A percentile compares a stretch with the other conserved stretches of the same genome.
These are phyloP conservation scores for Heliconius hortense DNA, from an alignment of 2,888 invertebrate genomes.

Conservation along the genomic window DNA sequence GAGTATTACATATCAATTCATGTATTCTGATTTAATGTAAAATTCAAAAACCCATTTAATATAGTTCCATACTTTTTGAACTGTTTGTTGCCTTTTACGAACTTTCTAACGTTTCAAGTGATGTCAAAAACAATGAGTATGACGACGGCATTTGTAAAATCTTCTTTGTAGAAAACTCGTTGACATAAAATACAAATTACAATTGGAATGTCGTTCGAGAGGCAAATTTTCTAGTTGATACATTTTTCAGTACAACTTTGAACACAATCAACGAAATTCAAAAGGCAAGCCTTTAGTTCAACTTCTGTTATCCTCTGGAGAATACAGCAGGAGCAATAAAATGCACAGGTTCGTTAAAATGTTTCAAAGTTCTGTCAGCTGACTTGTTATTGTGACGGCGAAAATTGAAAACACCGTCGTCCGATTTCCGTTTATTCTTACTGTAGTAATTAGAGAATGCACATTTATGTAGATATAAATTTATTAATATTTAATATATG, in stretches of 20 bases:
- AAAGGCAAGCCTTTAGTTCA: slow-evolving; percentile 16
- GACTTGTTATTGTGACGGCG: slow-evolving; percentile 9
- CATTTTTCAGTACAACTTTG: slow-evolving; percentile 13
- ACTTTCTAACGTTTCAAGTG: not conserved
- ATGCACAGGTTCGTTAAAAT: slow-evolving; percentile 32
- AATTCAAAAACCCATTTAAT: not conserved
- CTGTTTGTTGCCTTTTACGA: slow-evolving; percentile 7
- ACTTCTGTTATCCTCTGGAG: slow-evolving; percentile 22
- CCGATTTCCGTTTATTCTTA: not conserved
- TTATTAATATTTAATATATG: too few species aligned
- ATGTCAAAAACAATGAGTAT: slow-evolving; percentile 8
- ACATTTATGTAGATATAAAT: not conserved
- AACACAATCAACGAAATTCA: slow-evolving; percentile 1
- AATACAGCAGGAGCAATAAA: slow-evolving; percentile 23
- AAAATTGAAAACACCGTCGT: not conserved
- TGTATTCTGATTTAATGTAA: not conserved
- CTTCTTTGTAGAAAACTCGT: slow-evolving; percentile 10
- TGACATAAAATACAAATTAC: slow-evolving; percentile 10
- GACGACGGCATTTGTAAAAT: not conserved
- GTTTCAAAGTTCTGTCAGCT: slow-evolving; percentile 8
- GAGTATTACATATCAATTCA: not conserved
- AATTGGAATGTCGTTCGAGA: not conserved
- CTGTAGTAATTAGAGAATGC: not conserved
- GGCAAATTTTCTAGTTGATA: slow-evolving; percentile 12
- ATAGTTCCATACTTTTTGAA: not conserved